phyloP scores from a whole-genome alignment of 2,888 invertebrate species.

The Orthosia incerta region DNA sequence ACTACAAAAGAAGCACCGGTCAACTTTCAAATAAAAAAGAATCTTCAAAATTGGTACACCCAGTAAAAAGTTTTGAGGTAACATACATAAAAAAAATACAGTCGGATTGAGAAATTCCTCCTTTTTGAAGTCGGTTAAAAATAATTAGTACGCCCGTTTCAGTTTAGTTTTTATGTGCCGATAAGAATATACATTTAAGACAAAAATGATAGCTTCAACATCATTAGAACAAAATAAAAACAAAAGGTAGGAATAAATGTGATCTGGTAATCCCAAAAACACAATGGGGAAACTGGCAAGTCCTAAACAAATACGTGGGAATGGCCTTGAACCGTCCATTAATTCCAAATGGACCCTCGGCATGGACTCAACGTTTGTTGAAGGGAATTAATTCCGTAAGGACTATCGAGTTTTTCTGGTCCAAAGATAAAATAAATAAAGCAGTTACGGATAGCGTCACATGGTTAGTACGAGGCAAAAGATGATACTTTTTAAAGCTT shows the following conservation, averaged over 20 bases:
- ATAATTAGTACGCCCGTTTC: background rate
- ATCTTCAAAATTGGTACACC: too few species aligned
- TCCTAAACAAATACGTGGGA: constrained; percentile 66
- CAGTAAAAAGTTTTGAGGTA: too few species aligned
- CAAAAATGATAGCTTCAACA: constrained; percentile 9
- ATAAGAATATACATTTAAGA: background rate
- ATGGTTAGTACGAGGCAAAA: background rate
- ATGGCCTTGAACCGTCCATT: constrained; percentile 64
- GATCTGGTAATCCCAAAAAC: constrained; percentile 64
- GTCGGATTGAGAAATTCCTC: too few species aligned
- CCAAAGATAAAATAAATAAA: constrained; percentile 50
- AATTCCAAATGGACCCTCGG: constrained; percentile 64
- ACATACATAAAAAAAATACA: too few species aligned
- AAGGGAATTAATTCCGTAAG: constrained; percentile 64
- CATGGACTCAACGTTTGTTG: constrained; percentile 64
- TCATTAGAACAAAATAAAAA: constrained; percentile 50
- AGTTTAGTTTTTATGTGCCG: background rate
- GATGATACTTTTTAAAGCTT: background rate
- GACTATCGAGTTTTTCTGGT: constrained; percentile 53
- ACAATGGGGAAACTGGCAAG: constrained; percentile 56
- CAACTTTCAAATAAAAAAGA: too few species aligned
- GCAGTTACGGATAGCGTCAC: constrained; percentile 21
- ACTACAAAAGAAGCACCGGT: too few species aligned
- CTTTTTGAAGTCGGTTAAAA: too few species aligned
- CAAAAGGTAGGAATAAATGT: constrained; percentile 50